These are phyloP conservation scores for Cyphomyrus plagiostoma DNA, from an alignment of 2,113 vertebrate species.

Conservation along the genomic window DNA sequence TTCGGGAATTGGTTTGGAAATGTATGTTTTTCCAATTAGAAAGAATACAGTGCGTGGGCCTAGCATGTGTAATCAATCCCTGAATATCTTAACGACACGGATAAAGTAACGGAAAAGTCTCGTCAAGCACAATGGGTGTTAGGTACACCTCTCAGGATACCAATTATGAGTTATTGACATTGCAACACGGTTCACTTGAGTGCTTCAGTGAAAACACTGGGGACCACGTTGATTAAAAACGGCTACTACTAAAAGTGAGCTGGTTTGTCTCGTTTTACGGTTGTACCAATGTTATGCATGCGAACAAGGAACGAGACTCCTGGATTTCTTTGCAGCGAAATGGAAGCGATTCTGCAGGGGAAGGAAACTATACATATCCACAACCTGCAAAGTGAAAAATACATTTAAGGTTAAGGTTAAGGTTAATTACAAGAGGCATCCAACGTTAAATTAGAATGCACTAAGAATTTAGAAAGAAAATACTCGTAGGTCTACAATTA, in stretches of 20 bases:
- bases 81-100: neutral
- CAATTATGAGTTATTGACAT: neutral
- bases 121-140: neutral
- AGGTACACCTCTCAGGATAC: neutral
- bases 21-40: neutral
- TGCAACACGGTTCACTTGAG: neutral
- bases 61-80: neutral
- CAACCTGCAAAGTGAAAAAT: neutral
- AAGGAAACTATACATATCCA: neutral
- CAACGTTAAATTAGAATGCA: neutral
- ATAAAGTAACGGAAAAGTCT: neutral
- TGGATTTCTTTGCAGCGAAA: neutral
- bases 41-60: neutral
- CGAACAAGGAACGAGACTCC: neutral
- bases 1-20: neutral
- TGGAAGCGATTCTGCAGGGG: neutral
- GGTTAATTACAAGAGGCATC: conserved; percentile 1
- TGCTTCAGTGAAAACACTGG: neutral
- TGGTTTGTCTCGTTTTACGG: neutral
- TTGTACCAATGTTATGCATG: neutral
- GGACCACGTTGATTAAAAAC: neutral
- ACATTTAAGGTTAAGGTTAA: no score
- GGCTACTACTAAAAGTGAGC: neutral
- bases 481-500: neutral
- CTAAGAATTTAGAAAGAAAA: neutral